phyloP scores from a whole-genome alignment of 2,888 invertebrate genomes.

The Orthosia gothica region DNA sequence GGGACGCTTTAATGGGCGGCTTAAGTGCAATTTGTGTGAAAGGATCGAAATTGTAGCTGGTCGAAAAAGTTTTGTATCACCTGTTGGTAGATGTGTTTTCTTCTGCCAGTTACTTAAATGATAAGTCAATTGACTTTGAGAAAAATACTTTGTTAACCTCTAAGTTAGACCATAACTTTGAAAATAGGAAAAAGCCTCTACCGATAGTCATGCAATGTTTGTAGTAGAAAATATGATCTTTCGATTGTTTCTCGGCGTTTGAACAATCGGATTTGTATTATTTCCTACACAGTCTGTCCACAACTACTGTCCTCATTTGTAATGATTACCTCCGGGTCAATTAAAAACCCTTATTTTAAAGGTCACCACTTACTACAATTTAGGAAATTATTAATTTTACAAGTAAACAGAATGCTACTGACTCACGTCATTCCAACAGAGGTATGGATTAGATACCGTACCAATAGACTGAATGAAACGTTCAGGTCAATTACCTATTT shows the following conservation, averaged over 20 bases:
- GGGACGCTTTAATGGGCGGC: slow-evolving; percentile 15
- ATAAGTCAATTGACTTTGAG: too few relatives aligned
- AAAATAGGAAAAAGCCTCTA: neutral
- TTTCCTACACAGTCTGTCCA: neutral
- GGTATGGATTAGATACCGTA: slow-evolving; percentile 6
- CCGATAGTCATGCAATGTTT: neutral
- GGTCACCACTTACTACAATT: neutral
- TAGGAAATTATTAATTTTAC: slow-evolving; percentile 18
- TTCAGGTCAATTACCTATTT: neutral
- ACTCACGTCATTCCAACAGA: slow-evolving; percentile 30
- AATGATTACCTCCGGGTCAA: neutral
- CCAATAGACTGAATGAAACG: neutral
- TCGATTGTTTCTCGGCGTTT: neutral
- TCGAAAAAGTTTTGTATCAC: neutral
- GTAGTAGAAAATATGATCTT: neutral
- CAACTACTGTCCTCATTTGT: neutral
- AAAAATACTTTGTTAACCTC: neutral
- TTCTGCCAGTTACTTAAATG: too few relatives aligned
- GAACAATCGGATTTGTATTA: neutral
- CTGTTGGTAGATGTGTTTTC: too few relatives aligned
- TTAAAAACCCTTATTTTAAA: neutral
- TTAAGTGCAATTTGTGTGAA: slow-evolving; percentile 25
- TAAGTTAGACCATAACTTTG: neutral
- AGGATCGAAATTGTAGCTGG: neutral
- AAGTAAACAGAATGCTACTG: slow-evolving; percentile 1